phyloP scores from a whole-genome alignment of 2,113 vertebrate species.

The Cyprinus carpio region DNA sequence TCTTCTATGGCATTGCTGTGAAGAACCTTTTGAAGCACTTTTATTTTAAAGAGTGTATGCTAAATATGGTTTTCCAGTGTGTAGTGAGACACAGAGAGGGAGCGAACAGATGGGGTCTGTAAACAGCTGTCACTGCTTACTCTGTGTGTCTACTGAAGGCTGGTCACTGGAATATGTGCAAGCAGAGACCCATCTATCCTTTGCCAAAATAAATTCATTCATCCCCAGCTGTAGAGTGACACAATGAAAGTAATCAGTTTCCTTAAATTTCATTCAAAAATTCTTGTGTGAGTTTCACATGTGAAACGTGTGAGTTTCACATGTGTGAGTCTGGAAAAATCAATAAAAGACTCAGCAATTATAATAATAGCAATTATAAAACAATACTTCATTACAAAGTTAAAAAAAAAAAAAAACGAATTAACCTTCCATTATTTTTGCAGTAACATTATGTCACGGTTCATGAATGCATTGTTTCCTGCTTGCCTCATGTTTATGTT shows the following conservation, averaged over 20 bases:
- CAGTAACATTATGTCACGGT: not conserved
- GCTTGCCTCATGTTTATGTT: no score
- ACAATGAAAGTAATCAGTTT: not conserved
- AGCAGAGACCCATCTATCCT: not conserved
- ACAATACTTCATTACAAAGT: not conserved
- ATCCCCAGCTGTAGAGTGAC: not conserved
- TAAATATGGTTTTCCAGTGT: constrained; percentile 27
- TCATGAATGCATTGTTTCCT: no score
- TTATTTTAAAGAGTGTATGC: no score
- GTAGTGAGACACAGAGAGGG: constrained; percentile 3
- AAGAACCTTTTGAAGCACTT: no score
- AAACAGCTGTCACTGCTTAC: constrained; percentile 46
- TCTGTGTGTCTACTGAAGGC: not conserved
- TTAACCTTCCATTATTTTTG: not conserved
- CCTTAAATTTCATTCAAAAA: constrained; percentile 3
- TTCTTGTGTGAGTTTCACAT: not conserved
- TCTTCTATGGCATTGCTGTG: no score
- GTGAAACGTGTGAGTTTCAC: no score
- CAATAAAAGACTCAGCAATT: no score
- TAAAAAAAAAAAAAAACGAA: not conserved
- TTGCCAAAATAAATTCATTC: constrained; percentile 19
- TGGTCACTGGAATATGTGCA: not conserved
- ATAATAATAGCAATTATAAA: no score
- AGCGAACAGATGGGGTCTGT: constrained; percentile 41
- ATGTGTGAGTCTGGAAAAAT: no score